These are phyloP conservation scores for Lacerta bilineata DNA, from an alignment of 2,797 vertebrate species.

Conservation along the genomic window DNA sequence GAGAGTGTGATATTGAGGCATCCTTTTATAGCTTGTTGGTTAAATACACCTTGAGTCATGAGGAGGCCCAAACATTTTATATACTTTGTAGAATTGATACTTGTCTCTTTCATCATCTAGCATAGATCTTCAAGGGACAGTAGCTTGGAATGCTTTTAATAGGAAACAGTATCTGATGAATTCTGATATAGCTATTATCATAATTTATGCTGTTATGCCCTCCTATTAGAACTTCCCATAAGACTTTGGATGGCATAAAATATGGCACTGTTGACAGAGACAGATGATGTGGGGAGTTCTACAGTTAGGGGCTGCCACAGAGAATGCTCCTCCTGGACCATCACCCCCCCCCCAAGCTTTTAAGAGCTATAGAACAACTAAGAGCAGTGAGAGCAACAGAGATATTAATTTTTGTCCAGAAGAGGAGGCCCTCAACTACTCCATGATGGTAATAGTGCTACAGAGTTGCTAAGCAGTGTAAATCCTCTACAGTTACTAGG, in stretches of 20 bases:
- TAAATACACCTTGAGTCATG: background rate
- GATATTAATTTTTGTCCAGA: too few species aligned
- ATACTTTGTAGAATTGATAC: background rate
- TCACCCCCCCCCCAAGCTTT: too few species aligned
- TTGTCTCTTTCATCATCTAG: background rate
- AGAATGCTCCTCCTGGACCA: too few species aligned
- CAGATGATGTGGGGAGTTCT: too few species aligned
- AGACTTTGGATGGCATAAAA: background rate
- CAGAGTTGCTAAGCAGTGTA: too few species aligned
- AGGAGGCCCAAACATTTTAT: background rate
- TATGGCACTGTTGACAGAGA: background rate
- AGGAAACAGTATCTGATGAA: background rate
- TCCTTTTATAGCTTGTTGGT: background rate
- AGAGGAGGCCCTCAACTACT: too few species aligned
- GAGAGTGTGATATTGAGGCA: background rate
- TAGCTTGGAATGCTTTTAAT: background rate
- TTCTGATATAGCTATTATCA: background rate
- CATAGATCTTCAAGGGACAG: background rate
- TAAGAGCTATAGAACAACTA: too few species aligned
- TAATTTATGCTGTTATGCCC: background rate
- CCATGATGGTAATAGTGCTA: too few species aligned
- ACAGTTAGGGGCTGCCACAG: too few species aligned
- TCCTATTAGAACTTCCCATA: background rate
- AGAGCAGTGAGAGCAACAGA: too few species aligned
- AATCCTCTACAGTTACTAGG: too few species aligned